A percentile compares a stretch with the other conserved stretches of the same genome.
These are phyloP conservation scores for Passer domesticus DNA, from an alignment of 2,113 vertebrate genomes.

Conservation along the genomic window DNA sequence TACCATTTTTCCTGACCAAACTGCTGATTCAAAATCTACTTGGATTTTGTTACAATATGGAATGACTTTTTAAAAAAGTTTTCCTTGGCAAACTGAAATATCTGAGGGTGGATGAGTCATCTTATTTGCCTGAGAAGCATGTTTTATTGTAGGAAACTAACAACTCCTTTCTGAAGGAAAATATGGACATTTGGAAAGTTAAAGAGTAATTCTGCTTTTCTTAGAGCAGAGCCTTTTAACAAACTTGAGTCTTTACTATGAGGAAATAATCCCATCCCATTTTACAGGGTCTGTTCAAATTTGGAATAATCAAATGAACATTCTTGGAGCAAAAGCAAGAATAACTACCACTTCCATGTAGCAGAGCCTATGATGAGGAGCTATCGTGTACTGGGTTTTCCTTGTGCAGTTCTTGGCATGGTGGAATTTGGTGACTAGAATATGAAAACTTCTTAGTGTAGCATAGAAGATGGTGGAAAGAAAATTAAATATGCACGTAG, in stretches of 20 bases:
- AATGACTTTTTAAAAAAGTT: not conserved
- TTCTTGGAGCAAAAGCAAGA: not conserved
- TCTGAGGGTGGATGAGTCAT: not conserved
- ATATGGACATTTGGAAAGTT: not conserved
- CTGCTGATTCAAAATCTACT: not conserved
- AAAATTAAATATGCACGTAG: not conserved
- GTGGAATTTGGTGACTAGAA: not conserved
- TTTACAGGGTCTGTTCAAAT: not conserved
- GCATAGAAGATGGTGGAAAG: not conserved
- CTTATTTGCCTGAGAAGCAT: not conserved
- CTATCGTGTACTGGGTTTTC: not conserved
- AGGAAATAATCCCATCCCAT: not conserved
- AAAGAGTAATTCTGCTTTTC: not conserved
- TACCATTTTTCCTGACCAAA: not conserved
- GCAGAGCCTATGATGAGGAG: not conserved
- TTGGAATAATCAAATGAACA: not conserved
- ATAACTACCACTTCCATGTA: not conserved
- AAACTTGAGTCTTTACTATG: not conserved
- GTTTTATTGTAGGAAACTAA: not conserved
- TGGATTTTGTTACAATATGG: not conserved
- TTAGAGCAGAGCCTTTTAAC: not conserved
- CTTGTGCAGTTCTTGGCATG: not conserved
- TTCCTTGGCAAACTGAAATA: not conserved
- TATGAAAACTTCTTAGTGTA: not conserved
- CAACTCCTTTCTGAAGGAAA: not conserved